Base-by-base conservation (phyloP, 2,888 invertebrate genomes). In the Abrostola triplasia region DNA sequence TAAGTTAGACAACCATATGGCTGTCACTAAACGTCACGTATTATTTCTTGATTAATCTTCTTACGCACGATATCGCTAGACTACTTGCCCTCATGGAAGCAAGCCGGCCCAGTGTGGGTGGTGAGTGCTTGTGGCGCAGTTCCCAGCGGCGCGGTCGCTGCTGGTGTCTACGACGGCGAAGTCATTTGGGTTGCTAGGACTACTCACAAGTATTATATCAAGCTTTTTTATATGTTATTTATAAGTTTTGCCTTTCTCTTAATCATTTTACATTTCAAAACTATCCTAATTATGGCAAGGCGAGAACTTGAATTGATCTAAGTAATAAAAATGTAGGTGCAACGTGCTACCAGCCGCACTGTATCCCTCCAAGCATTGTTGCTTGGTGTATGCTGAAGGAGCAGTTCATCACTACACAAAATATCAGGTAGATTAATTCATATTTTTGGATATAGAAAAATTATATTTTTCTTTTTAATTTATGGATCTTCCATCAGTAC, bases 71-170 rank as follows among this genome's bases (percentile, higher is more conserved):
- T 12, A 13, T 13, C 8, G 1, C 50, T 13, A 93, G 93, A 90
- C 37, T 91, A 89, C 86, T 63, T 91, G 67, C 90, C 91, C 0
- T 70, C 84, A 38, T 88, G 88, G 85, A 76, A 73, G 59, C 80
- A 82, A 35, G 68, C 85, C 0, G 91, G 90, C 0, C 91, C 92
- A 0, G 91, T 93, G 77, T 94, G 93, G 93, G 92, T 94, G 69
- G 87, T 92, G 72, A 89, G 92, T 67, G 91, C 92, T 36, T 90
- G 89, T 76, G 94, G 94, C 13, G 92, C 92, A 0, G 93, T 93
- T 70, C 94, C 93, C 5, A 90, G 92, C 74, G 93, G 92, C 5
- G 93, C 93, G 0, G 92, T 92, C 13, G 84, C 89, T 0, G 93
- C 91, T 12, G 93, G 92, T 24, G 66, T 87, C 6, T 84, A 73